Conservation (phyloP, 2,888 invertebrate genomes). For the Pollenia labialis region DNA sequence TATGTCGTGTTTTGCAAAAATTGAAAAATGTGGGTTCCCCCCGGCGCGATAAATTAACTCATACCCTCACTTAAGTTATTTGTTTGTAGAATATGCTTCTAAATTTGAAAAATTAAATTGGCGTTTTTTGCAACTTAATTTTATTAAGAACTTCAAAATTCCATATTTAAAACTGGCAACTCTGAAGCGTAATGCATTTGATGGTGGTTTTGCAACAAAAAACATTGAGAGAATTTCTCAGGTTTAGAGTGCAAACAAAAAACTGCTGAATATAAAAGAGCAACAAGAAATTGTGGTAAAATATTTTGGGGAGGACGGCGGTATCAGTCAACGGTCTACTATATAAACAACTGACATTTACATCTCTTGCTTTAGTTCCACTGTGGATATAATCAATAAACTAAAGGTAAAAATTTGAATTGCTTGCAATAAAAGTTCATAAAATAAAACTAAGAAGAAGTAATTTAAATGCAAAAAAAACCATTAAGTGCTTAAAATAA, state of each 20-base stretch:
- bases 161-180: constrained; percentile 37
- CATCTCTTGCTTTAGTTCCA: constrained; percentile 83
- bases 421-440: background rate
- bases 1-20: too few species aligned
- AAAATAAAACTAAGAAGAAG: constrained; percentile 33
- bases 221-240: constrained; percentile 60
- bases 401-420: constrained; percentile 71
- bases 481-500: background rate
- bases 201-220: constrained; percentile 54
- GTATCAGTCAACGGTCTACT: constrained; percentile 75
- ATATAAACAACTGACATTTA: constrained; percentile 82
- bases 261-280: constrained; percentile 73
- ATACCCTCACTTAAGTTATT: too few species aligned
- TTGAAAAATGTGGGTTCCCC: too few species aligned
- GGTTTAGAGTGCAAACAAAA: constrained; percentile 63
- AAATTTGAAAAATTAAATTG: too few species aligned
- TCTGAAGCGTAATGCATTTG: constrained; percentile 54
- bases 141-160: background rate
- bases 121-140: background rate
- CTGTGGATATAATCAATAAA: constrained; percentile 81
- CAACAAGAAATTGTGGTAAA: constrained; percentile 75
- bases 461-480: constrained; percentile 25
- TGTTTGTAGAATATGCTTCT: too few species aligned
- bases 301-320: constrained; percentile 55
- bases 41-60: too few species aligned